These are phyloP conservation scores for Oreotrochilus melanogaster DNA, from an alignment of 2,113 vertebrate species.

Conservation along the genomic window DNA sequence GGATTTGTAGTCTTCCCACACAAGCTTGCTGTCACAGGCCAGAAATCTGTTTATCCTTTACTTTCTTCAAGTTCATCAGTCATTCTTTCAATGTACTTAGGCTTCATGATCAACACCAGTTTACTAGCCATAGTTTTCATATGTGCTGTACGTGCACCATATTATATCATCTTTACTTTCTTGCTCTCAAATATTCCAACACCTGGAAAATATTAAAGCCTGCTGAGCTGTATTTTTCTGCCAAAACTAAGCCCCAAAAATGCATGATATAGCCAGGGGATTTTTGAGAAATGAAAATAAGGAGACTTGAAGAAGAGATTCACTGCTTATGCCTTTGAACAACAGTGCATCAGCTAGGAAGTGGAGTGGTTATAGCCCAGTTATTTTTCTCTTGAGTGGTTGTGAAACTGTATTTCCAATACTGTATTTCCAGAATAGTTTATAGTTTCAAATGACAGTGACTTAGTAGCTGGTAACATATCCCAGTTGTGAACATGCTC, in stretches of 20 bases:
- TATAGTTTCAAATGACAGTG: background rate
- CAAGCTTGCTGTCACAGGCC: background rate
- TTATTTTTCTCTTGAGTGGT: background rate
- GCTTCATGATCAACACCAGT: background rate
- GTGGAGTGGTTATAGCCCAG: background rate
- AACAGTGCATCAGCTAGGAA: background rate
- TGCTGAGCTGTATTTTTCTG: background rate
- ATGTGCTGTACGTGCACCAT: fast-evolving
- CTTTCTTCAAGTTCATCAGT: background rate
- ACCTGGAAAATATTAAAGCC: slow-evolving; percentile 39
- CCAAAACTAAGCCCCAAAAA: background rate
- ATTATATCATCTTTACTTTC: background rate
- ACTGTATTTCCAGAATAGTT: background rate
- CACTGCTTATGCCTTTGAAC: background rate
- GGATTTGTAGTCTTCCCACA: background rate
- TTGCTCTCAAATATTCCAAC: background rate
- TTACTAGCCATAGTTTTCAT: background rate
- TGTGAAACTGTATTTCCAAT: background rate
- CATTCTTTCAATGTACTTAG: background rate
- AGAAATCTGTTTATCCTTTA: background rate
- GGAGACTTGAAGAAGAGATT: background rate
- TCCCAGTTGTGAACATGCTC: background rate
- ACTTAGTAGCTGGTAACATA: background rate
- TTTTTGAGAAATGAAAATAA: background rate
- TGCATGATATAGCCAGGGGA: background rate